Conservation (phyloP, 1,140 invertebrate genomes). For the Macrostomum lignano region DNA sequence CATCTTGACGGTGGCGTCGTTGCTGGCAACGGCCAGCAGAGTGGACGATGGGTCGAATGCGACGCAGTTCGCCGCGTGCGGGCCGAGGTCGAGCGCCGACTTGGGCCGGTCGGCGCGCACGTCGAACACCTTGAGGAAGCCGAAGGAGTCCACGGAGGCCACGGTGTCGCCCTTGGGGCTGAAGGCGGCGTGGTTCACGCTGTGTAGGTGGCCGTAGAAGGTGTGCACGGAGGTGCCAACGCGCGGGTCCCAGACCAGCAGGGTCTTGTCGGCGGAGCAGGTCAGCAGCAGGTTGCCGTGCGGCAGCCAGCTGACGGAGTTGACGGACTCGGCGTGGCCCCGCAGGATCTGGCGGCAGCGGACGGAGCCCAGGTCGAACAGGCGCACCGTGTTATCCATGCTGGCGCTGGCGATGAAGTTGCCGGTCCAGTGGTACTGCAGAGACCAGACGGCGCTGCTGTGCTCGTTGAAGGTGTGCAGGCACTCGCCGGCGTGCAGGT, state of each 20-base stretch:
- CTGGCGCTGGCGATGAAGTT: constrained; percentile 27
- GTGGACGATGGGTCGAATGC: constrained; percentile 21
- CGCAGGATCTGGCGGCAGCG: constrained; percentile 22
- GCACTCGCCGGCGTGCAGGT: constrained; percentile 23
- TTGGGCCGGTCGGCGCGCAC: constrained; percentile 16
- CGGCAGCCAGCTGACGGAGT: constrained; percentile 23
- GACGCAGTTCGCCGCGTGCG: constrained; percentile 22
- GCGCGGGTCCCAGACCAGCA: constrained; percentile 27
- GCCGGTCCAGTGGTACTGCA: constrained; percentile 22
- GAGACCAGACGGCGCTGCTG: constrained; percentile 11
- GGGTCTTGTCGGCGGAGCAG: constrained; percentile 25
- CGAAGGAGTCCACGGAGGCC: constrained; percentile 26
- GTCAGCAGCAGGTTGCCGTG: constrained; percentile 25
- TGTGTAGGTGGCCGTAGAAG: constrained; percentile 26
- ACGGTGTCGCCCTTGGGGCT: constrained; percentile 20
- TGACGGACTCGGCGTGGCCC: constrained; percentile 26
- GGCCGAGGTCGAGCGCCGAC: constrained; percentile 20
- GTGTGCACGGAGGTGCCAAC: constrained; percentile 24
- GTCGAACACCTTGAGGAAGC: constrained; percentile 26
- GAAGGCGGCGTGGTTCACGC: constrained; percentile 18
- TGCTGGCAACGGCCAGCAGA: background rate
- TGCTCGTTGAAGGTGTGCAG: constrained; percentile 26
- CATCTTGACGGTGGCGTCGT: background rate
- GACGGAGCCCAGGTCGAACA: constrained; percentile 17
- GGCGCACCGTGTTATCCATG: constrained; percentile 24